Evolutionary conservation across 2,797 vertebrate genomes (phyloP).

Genomic region (Rhynchotus rufescens): DNA sequence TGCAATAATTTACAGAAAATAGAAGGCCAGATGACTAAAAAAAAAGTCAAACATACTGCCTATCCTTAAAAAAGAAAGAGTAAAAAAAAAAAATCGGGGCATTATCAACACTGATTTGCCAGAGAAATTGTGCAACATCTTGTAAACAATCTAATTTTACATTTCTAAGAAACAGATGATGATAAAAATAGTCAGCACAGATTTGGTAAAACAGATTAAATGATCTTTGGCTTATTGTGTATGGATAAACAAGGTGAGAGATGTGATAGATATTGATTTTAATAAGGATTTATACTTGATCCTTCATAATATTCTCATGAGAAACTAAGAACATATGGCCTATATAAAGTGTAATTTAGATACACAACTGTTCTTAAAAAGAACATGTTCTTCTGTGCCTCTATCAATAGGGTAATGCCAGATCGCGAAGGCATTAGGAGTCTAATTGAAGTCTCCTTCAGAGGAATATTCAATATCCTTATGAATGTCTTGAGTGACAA

Average conservation of each 20-base stretch:
- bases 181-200: neutral
- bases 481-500: neutral
- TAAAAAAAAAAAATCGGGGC: neutral
- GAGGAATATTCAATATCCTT: neutral
- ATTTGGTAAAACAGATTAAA: neutral
- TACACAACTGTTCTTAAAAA: neutral
- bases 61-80: neutral
- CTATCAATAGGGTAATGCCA: neutral
- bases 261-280: neutral
- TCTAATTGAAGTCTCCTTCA: neutral
- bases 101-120: neutral
- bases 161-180: neutral
- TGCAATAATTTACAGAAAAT: neutral
- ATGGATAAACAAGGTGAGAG: neutral
- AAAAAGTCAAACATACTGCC: neutral
- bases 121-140: neutral
- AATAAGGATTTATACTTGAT: neutral
- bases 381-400: neutral
- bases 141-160: accelerated
- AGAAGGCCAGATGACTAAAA: neutral
- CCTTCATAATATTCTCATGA: neutral
- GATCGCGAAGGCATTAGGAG: neutral
- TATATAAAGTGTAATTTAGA: neutral
- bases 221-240: neutral
- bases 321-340: neutral